A percentile compares a stretch with the other conserved stretches of the same genome.
Conservation (phyloP, 2,797 vertebrate genomes). For the Gymnothorax reevesii region DNA sequence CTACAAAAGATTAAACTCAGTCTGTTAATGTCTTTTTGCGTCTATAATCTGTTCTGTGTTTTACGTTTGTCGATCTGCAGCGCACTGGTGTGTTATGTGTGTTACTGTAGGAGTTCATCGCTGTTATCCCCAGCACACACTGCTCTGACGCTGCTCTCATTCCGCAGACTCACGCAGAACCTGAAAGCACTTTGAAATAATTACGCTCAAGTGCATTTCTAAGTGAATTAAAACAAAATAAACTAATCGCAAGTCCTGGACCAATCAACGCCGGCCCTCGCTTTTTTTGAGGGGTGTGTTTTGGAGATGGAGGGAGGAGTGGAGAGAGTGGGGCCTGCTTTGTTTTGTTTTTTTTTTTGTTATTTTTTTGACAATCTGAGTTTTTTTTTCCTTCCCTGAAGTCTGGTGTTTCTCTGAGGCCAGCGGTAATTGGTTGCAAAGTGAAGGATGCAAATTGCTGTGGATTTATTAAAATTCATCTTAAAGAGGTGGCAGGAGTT, state of each 20-base stretch:
- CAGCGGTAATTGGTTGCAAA: slow-evolving; percentile 66
- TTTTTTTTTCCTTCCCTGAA: slow-evolving; percentile 51
- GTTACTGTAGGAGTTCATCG: not conserved
- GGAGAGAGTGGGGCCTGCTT: not conserved
- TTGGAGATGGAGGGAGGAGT: not conserved
- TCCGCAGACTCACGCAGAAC: slow-evolving; percentile 56
- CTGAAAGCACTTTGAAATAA: slow-evolving; percentile 76
- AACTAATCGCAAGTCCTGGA: slow-evolving; percentile 58
- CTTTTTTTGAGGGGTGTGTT: slow-evolving; percentile 14
- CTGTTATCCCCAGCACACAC: slow-evolving; percentile 27
- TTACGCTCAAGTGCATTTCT: slow-evolving; percentile 71
- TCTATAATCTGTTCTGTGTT: not conserved
- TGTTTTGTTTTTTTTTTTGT: slow-evolving; percentile 58
- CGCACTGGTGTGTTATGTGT: not conserved
- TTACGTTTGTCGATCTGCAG: not conserved
- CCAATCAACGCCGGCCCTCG: slow-evolving; percentile 45
- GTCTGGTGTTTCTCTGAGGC: slow-evolving; percentile 62
- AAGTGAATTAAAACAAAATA: slow-evolving; percentile 62
- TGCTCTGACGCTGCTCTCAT: slow-evolving; percentile 57
- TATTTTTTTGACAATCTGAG: slow-evolving; percentile 64
- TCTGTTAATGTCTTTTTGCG: no score
- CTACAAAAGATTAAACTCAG: no score
- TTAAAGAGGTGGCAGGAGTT: slow-evolving; percentile 61
- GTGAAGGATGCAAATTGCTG: slow-evolving; percentile 73
- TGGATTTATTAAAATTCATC: slow-evolving; percentile 76